A percentile compares a stretch with the other conserved stretches of the same genome.
Conservation (phyloP, 2,888 invertebrate species). For the Drosophila acutilabella region DNA sequence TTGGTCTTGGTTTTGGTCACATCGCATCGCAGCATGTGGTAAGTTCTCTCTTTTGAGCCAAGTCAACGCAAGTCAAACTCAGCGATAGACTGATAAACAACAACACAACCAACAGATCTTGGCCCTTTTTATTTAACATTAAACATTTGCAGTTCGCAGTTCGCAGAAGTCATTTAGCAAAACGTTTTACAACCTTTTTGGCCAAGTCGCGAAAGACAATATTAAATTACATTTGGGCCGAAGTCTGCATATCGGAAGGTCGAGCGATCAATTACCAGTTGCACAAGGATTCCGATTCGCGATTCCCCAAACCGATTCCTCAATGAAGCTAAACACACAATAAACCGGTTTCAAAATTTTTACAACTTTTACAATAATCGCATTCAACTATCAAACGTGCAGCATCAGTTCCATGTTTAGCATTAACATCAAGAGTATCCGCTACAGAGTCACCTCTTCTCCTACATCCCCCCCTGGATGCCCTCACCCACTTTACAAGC, state of each 20-base stretch:
- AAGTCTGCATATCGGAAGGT: slow-evolving; percentile 34
- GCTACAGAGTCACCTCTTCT: slow-evolving; percentile 19
- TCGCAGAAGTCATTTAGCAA: slow-evolving; percentile 81
- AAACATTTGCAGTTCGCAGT: slow-evolving; percentile 53
- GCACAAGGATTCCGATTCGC: slow-evolving; percentile 14
- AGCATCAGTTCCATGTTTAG: slow-evolving; percentile 50
- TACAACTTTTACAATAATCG: slow-evolving; percentile 72
- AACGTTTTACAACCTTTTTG: slow-evolving; percentile 80
- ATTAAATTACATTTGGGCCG: slow-evolving; percentile 74
- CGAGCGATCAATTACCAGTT: slow-evolving; percentile 61
- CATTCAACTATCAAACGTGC: slow-evolving; percentile 62
- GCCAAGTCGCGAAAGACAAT: slow-evolving; percentile 67
- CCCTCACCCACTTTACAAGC: neutral
- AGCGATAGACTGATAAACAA: slow-evolving; percentile 76
- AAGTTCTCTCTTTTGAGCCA: slow-evolving; percentile 42
- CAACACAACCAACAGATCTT: slow-evolving; percentile 55
- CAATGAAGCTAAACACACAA: slow-evolving; percentile 61
- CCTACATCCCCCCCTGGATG: neutral
- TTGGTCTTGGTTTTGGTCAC: slow-evolving; percentile 11
- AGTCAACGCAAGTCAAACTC: slow-evolving; percentile 45
- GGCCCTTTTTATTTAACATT: slow-evolving; percentile 26
- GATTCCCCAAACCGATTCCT: slow-evolving; percentile 51
- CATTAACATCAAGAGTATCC: slow-evolving; percentile 62
- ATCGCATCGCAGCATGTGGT: slow-evolving; percentile 67
- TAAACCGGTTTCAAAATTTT: slow-evolving; percentile 65